Evolutionary conservation across 30 jellyfish, hydroid and myxozoan genomes (phyloP), one percentile per base, ranked within the genome.

Genomic region (Pseudorhiza aurosa): DNA sequence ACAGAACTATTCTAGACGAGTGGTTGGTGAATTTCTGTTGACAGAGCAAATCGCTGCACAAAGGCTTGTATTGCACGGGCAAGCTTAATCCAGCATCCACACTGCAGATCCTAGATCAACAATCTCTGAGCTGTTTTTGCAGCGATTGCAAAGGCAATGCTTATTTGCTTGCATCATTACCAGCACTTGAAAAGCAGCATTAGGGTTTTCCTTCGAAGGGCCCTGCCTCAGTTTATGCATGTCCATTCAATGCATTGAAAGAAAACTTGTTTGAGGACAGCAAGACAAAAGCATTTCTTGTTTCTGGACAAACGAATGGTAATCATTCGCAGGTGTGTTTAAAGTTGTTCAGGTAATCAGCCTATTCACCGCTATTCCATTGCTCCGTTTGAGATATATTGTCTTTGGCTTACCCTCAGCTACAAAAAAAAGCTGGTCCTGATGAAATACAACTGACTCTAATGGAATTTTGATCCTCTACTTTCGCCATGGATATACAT

Each of bases 341-440:
- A 71, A 44, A 8, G 43, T 70, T 39, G 24, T 43, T 44, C 71
- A 53, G 58, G 11, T 70, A 47, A 44, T 70, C 60, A 70, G 64
- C 55, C 33, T 68, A 21, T 27, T 40, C 47, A 43, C 65, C 58
- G 67, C 22, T 36, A 42, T 70, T 70, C 57, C 22, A 70, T 70
- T 70, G 70, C 83, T 70, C 83, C 47, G 83, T 53, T 70, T 70
- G 83, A 70, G 9, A 35, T 58, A 64, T 33, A 64, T 64, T 64
- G 77, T 64, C 55, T 15, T 24, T 64, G 77, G 55, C 77, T 64
- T 64, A 19, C 33, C n/a, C 77, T 31, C 59, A 15, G 10, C 58
- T 24, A 31, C 32, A 64, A 19, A 33, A 9, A 25, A 30, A 64
- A 64, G 77, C 77, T 64, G 51, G 22, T 31, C 77, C 18, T 22